Evolutionary conservation across 2,113 vertebrate genomes (phyloP).

Genomic region (Puntigrus tetrazona): DNA sequence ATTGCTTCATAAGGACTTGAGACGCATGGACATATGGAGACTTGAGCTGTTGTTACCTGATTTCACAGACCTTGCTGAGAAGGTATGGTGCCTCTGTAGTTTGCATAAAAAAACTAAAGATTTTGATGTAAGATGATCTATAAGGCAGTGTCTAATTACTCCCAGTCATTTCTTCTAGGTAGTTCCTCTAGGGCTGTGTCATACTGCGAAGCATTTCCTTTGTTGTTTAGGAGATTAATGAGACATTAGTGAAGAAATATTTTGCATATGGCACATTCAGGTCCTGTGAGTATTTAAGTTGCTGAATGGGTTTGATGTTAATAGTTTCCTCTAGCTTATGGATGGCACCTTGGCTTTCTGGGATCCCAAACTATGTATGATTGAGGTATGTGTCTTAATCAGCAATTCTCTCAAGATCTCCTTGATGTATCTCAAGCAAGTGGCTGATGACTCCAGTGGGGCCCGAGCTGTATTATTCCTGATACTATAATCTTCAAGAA

Average conservation of each 20-base stretch:
- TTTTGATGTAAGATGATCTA: constrained; percentile 47
- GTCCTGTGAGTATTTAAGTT: constrained; percentile 44
- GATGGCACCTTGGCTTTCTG: constrained; percentile 31
- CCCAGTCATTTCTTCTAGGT: constrained; percentile 40
- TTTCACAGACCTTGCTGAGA: neutral
- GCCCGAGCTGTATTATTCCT: neutral
- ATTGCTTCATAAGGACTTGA: too few species aligned
- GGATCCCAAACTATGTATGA: constrained; percentile 31
- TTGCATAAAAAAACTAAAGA: constrained; percentile 12
- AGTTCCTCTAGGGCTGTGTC: constrained; percentile 33
- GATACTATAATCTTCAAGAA: constrained; percentile 17
- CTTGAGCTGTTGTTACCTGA: neutral
- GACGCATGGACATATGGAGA: too few species aligned
- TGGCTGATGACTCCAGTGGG: neutral
- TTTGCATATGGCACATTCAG: constrained; percentile 47
- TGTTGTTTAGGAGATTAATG: constrained; percentile 52
- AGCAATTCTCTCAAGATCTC: constrained; percentile 26
- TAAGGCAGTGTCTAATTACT: constrained; percentile 36
- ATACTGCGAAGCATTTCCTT: constrained; percentile 24
- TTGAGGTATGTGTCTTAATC: constrained; percentile 6
- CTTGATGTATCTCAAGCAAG: neutral
- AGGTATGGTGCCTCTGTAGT: neutral
- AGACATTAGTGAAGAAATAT: constrained; percentile 43
- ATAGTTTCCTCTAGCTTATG: constrained; percentile 45
- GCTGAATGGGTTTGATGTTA: constrained; percentile 43